These are phyloP conservation scores for Uropsilus gracilis DNA, from an alignment of 2,113 vertebrate genomes.

Conservation along the genomic window DNA sequence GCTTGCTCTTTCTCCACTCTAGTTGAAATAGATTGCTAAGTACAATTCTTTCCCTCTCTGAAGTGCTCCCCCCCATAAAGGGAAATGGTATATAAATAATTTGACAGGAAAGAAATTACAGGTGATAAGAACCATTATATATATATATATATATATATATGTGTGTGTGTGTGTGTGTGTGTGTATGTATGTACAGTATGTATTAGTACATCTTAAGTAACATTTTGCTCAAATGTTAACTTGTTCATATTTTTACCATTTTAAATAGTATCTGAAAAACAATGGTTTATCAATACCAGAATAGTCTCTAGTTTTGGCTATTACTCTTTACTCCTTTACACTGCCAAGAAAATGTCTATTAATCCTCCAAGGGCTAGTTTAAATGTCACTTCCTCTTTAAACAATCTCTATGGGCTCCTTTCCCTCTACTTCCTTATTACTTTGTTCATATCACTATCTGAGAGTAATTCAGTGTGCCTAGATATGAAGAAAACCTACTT, in stretches of 20 bases:
- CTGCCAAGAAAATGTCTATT: neutral
- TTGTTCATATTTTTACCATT: constrained; percentile 51
- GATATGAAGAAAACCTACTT: neutral
- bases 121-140: neutral
- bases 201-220: neutral
- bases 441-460: neutral
- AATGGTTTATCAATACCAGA: neutral
- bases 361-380: neutral
- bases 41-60: neutral
- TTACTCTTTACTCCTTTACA: neutral
- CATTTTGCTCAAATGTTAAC: neutral
- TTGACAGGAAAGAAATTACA: neutral
- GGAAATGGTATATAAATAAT: neutral
- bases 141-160: neutral
- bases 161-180: too few species aligned
- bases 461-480: neutral
- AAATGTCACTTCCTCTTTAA: constrained; percentile 5
- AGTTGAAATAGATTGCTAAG: neutral
- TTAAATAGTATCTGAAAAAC: neutral
- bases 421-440: neutral
- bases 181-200: neutral
- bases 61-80: neutral
- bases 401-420: neutral
- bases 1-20: neutral
- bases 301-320: neutral